Evolutionary conservation across 2,797 vertebrate genomes (phyloP), one percentile per base, ranked within the genome.

Genomic region (Propithecus deckenii): DNA sequence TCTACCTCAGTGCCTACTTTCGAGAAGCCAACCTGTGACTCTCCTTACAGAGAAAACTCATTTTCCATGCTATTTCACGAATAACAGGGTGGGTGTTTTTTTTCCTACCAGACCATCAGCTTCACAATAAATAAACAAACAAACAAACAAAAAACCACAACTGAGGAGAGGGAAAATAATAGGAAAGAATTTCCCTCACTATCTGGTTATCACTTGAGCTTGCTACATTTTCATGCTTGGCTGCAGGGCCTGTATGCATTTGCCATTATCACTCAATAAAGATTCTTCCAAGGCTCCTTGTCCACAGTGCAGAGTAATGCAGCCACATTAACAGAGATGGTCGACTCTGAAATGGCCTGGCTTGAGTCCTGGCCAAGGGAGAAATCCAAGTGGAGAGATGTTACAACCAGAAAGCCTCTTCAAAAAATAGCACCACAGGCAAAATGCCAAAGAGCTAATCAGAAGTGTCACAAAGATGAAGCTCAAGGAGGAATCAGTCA

Each of bases 331-430:
- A 78, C 2, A 76, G 59, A 86, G 22, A 80, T 38, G 8, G 25
- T n/a, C 32, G 12, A 85, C 32, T 48, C 32, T 48, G 46, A 74
- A 72, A 85, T 35, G 32, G 32, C 41, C 81, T 88, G 65, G 35
- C 35, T 83, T 75, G 38, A 50, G 35, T 50, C 48, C 15, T 43
- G 61, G 61, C 86, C 6, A 50, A 84, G 63, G 15, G 57, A 86
- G 71, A 35, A 95, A 63, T 75, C n/a, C 43, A 46, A 76, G 52
- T 32, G 38, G 61, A 35, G 30, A 94, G 57, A 79, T 59, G 23
- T 65, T 65, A 67, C n/a, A 61, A 90, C 46, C n/a, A 90, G n/a
- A 59, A 61, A 83, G 48, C 46, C 63, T 89, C 72, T 83, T 96
- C 46, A 48, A 81, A 94, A 91, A 76, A 41, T 25, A 94, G 50